Evolutionary conservation across 1,140 invertebrate genomes (phyloP).

Genomic region (Dendroctonus valens): DNA sequence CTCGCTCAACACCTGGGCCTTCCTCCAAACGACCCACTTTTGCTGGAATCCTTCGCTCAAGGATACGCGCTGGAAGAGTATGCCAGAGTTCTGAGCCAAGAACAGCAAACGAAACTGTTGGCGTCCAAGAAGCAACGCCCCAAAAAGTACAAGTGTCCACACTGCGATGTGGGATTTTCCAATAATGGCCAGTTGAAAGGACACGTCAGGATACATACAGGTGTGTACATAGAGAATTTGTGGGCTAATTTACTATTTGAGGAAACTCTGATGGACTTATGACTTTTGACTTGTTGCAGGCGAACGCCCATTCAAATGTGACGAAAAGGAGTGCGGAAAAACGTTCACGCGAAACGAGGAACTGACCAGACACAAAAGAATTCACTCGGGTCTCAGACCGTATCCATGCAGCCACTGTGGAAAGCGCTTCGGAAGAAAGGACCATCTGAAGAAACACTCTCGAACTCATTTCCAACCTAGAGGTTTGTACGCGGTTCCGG

Average conservation of each 20-base stretch:
- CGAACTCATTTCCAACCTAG: conserved; percentile 62
- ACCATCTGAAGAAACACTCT: conserved; percentile 82
- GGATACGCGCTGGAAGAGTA: conserved; percentile 64
- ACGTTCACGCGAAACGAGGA: conserved; percentile 93
- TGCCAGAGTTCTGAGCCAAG: conserved; percentile 62
- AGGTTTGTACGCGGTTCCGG: conserved; percentile 47
- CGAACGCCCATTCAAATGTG: conserved; percentile 84
- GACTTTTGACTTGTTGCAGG: conserved; percentile 55
- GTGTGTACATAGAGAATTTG: conserved; percentile 49
- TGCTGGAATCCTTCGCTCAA: conserved; percentile 56
- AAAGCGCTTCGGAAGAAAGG: conserved; percentile 86
- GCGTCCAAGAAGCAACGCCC: conserved; percentile 74
- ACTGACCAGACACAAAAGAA: conserved; percentile 84
- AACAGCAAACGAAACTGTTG: conserved; percentile 61
- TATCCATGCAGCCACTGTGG: conserved; percentile 77
- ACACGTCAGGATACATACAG: conserved; percentile 88
- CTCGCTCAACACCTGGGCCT: conserved; percentile 55
- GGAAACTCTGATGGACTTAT: background rate
- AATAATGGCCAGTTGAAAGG: conserved; percentile 92
- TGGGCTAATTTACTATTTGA: background rate
- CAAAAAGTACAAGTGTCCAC: conserved; percentile 85
- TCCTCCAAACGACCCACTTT: conserved; percentile 53
- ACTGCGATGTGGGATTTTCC: conserved; percentile 86
- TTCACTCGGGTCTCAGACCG: conserved; percentile 81
- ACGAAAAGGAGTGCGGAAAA: conserved; percentile 79